Evolutionary conservation across 64 coral and sea anemone species (phyloP).

Genomic region (Orbicella faveolata): DNA sequence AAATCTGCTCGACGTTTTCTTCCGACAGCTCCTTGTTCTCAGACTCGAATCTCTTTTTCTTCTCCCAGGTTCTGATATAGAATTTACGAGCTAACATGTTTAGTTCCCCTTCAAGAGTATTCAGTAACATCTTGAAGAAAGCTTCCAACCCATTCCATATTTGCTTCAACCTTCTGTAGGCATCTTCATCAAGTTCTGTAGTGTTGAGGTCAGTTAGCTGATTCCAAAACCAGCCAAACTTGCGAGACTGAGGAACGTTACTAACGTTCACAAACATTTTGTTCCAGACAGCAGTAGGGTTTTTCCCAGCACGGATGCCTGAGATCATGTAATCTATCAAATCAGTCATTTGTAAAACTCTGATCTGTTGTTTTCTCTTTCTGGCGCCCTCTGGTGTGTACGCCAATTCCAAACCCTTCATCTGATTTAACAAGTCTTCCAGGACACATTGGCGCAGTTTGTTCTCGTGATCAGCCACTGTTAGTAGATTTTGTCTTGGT

Average conservation of each 20-base stretch:
- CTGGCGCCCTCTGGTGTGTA: neutral
- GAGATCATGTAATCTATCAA: neutral
- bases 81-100: constrained; percentile 12
- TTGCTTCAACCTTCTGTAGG: neutral
- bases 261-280: neutral
- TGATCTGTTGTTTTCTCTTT: neutral
- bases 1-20: neutral
- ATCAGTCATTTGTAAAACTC: neutral
- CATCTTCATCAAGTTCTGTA: constrained; percentile 14
- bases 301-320: neutral
- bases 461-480: neutral
- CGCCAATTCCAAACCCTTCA: neutral
- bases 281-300: neutral
- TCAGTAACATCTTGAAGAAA: neutral
- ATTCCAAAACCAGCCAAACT: constrained; percentile 3
- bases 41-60: constrained; percentile 21
- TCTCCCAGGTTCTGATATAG: neutral
- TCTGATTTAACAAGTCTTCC: neutral
- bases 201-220: constrained; percentile 10
- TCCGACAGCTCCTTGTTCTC: neutral
- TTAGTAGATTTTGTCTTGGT: neutral
- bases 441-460: neutral
- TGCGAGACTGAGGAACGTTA: neutral
- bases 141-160: constrained; percentile 7
- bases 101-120: constrained; percentile 6